Evolutionary conservation across 2,888 invertebrate species (phyloP), one percentile per base, ranked within the genome.

Genomic region (Ernsta delagoae): DNA sequence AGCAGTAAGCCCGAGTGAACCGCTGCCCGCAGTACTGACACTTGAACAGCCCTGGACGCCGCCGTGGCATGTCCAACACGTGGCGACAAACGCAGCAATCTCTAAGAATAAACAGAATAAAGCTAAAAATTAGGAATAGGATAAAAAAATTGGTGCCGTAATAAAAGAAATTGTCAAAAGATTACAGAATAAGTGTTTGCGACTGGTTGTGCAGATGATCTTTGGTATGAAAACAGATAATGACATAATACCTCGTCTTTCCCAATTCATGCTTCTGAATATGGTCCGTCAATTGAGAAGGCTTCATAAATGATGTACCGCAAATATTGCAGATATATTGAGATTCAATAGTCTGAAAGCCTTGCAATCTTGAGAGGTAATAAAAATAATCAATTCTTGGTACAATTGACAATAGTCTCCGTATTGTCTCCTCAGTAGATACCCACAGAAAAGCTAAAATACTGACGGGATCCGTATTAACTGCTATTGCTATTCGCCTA

Each of bases 391-490:
- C 82, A 53, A 90, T 75, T 5, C 78, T 74, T 3, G 87, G 86
- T 75, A 90, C 71, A 67, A 79, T 86, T 0, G 89, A 87, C 9
- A 92, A 67, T 1, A 90, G 71, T 69, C 82, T 81, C 72, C 78
- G 85, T 4, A 90, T 70, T 0, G 86, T 77, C 11, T 88, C 89
- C 12, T 88, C 89, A 1, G 83, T 79, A 1, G 90, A 90, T 54
- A 90, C 76, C 24, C 78, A 82, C 57, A 92, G 50, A 50, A 92
- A 73, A 1, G 85, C 82, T 0, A 85, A 63, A 9, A 90, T 72
- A 8, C 89, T 85, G 0, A 91, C 67, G 6, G 91, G 91, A 61
- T 92, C 92, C 4, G 92, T 92, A 67, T 92, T 92, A n/a, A 89
- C 87, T 3, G 88, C 89, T 69, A 86, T 86, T 0, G 87, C 83